phyloP scores from a whole-genome alignment of 2,113 vertebrate species.

The Plectropomus leopardus region DNA sequence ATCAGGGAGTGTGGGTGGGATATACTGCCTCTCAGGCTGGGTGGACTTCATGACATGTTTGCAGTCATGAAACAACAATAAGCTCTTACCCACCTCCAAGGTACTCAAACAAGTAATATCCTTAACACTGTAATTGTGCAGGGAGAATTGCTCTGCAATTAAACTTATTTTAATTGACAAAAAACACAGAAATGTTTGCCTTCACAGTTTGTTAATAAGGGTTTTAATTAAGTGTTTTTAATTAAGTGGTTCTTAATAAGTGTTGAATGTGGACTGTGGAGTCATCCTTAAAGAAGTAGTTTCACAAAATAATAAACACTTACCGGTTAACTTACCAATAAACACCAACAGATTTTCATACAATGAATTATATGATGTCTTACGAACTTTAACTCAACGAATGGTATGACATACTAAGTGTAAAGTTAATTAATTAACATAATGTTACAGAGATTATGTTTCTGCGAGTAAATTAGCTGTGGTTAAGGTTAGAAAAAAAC shows the following conservation, averaged over 20 bases:
- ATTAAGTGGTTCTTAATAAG: background rate
- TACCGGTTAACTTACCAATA: no score
- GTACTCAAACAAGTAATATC: background rate
- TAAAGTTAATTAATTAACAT: no score
- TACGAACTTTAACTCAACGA: no score
- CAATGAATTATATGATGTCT: no score
- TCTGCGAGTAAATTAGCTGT: no score
- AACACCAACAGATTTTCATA: no score
- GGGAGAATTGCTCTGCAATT: constrained; percentile 1
- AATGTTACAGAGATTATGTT: no score
- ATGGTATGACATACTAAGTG: no score
- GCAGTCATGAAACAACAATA: constrained; percentile 55
- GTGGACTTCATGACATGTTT: constrained; percentile 48
- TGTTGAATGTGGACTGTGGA: background rate
- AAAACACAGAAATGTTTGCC: constrained; percentile 20
- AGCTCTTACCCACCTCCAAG: constrained; percentile 22
- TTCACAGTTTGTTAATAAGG: constrained; percentile 18
- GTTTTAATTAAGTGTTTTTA: no score
- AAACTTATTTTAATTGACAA: constrained; percentile 3
- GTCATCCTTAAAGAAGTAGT: constrained; percentile 14
- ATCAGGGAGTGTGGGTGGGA: constrained; percentile 45
- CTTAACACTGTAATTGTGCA: constrained; percentile 7
- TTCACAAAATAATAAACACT: background rate
- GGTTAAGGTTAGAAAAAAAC: no score
- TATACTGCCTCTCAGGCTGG: constrained; percentile 45